Conservation (phyloP, 2,113 vertebrate species). For the Leucoraja erinaceus region DNA sequence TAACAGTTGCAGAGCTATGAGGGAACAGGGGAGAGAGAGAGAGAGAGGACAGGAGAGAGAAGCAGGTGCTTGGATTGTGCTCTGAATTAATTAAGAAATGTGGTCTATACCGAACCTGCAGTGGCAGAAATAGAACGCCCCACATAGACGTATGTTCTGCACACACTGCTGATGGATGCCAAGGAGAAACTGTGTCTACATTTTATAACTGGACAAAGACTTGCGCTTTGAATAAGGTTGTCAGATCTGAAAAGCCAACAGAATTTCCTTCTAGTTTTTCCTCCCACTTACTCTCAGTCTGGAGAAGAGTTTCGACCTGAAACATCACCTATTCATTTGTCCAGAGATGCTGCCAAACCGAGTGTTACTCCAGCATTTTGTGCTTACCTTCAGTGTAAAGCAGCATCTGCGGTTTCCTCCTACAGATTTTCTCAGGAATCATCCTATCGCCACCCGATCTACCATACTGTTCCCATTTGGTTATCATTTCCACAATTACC, state of each 20-base stretch:
- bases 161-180: not conserved
- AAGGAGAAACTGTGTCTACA: not conserved
- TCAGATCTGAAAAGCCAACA: not conserved
- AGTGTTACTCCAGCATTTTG: too few species aligned
- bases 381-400: too few species aligned
- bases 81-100: not conserved
- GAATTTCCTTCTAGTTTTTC: too few species aligned
- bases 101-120: not conserved
- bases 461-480: not conserved
- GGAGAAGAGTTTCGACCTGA: too few species aligned
- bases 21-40: not conserved
- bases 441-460: not conserved
- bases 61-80: not conserved
- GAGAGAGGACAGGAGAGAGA: too few species aligned
- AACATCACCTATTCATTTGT: too few species aligned
- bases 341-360: too few species aligned
- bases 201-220: not conserved
- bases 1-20: not conserved
- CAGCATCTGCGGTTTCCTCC: too few species aligned
- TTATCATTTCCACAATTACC: not conserved
- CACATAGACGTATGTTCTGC: not conserved
- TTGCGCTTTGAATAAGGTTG: not conserved
- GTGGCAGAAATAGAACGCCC: not conserved
- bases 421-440: not conserved
- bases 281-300: too few species aligned